phyloP scores from a whole-genome alignment of 1,140 invertebrate species.

The Drosophila truncata region DNA sequence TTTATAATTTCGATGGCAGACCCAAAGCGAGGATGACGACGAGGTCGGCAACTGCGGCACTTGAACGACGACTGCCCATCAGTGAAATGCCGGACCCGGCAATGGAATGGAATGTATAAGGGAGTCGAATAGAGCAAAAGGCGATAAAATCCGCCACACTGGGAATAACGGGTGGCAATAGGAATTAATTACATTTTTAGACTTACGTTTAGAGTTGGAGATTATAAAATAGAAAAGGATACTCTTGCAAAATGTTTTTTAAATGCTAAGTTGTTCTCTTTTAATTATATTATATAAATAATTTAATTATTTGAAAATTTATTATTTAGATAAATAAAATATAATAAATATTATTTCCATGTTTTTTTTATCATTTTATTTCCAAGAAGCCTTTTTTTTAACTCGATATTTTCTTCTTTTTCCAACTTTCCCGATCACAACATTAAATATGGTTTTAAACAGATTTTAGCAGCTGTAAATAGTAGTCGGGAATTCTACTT shows the following conservation, averaged over 20 bases:
- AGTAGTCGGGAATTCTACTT: not conserved
- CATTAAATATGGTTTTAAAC: not conserved
- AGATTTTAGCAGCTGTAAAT: not conserved
- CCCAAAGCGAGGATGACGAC: constrained; percentile 45
- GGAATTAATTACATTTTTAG: not conserved
- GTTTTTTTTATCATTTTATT: too few species aligned
- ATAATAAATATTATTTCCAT: too few species aligned
- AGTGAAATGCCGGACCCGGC: constrained; percentile 51
- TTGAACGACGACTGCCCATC: constrained; percentile 80
- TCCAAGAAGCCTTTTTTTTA: too few species aligned
- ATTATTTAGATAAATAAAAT: too few species aligned
- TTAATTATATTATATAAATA: too few species aligned
- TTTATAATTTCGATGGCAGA: constrained; percentile 75
- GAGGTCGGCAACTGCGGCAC: constrained; percentile 56
- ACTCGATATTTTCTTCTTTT: too few species aligned
- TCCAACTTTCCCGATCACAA: not conserved
- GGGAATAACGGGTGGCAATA: not conserved
- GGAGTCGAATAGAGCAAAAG: constrained; percentile 23
- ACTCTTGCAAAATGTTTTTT: too few species aligned
- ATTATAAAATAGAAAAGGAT: too few species aligned
- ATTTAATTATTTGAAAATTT: too few species aligned
- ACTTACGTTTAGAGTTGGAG: not conserved
- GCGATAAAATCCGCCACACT: constrained; percentile 10
- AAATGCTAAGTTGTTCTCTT: too few species aligned
- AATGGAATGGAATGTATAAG: constrained; percentile 21